These are phyloP conservation scores for Meandrusa payeni DNA, from an alignment of 2,888 invertebrate species.

Conservation along the genomic window DNA sequence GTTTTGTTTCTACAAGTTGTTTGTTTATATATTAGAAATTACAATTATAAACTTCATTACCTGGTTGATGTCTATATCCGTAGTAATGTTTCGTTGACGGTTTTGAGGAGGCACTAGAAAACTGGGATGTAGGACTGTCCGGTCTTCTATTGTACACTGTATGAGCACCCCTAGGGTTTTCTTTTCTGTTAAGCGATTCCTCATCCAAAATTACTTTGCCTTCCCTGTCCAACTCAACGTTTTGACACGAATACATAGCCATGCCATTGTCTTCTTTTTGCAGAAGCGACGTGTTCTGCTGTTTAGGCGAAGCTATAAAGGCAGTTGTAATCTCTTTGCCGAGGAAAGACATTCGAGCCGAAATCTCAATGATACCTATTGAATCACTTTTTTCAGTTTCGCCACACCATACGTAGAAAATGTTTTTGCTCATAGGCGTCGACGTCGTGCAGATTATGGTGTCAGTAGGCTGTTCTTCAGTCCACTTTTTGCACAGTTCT, in stretches of 20 bases:
- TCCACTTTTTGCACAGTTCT: conserved; percentile 66
- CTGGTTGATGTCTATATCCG: conserved; percentile 26
- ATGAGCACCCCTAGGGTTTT: conserved; percentile 31
- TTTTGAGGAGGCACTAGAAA: conserved; percentile 40
- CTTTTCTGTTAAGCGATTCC: conserved; percentile 49
- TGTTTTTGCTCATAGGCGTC: conserved; percentile 59
- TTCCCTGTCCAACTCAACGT: conserved; percentile 71
- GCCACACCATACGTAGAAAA: conserved; percentile 63
- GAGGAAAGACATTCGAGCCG: conserved; percentile 67
- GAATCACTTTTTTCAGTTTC: conserved; percentile 52
- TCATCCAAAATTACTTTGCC: conserved; percentile 70
- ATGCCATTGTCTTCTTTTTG: conserved; percentile 66
- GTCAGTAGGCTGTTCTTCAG: conserved; percentile 58
- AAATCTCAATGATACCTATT: conserved; percentile 66
- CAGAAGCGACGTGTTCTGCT: conserved; percentile 51
- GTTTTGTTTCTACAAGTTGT: too few relatives aligned
- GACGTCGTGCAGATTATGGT: conserved; percentile 67
- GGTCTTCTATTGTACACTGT: conserved; percentile 33
- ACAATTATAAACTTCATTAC: too few relatives aligned
- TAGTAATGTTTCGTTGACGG: conserved; percentile 25
- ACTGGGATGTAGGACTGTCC: conserved; percentile 45
- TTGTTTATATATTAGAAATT: too few relatives aligned
- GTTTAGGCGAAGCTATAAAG: conserved; percentile 55
- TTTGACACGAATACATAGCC: conserved; percentile 69
- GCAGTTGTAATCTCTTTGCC: conserved; percentile 74